Conservation (phyloP, 2,113 vertebrate genomes). For the Mirza zaza region DNA sequence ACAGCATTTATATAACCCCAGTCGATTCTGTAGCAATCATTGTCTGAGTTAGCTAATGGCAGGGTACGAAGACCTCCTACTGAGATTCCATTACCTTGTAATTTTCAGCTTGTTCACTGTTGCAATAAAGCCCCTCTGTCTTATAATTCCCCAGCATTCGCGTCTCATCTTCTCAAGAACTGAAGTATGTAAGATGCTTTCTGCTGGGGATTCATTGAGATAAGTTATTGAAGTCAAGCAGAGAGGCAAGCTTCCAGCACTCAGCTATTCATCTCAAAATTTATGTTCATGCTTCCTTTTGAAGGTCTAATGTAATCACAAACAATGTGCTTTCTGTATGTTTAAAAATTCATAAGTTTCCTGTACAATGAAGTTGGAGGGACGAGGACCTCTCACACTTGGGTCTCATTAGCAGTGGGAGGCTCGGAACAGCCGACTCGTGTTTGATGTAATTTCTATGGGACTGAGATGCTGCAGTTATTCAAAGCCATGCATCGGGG, state of each 20-base stretch:
- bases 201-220: slow-evolving; percentile 87
- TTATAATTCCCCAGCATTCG: slow-evolving; percentile 85
- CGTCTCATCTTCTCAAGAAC: slow-evolving; percentile 82
- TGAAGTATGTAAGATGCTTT: slow-evolving; percentile 84
- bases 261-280: slow-evolving; percentile 82
- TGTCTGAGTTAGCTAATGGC: slow-evolving; percentile 86
- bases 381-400: slow-evolving; percentile 46
- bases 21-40: slow-evolving; percentile 79
- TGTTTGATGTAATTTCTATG: slow-evolving; percentile 78
- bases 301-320: slow-evolving; percentile 86
- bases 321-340: slow-evolving; percentile 84
- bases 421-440: slow-evolving; percentile 75
- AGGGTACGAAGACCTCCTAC: slow-evolving; percentile 83
- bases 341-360: slow-evolving; percentile 86
- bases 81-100: slow-evolving; percentile 89
- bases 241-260: slow-evolving; percentile 84
- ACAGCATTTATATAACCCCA: slow-evolving; percentile 71
- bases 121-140: slow-evolving; percentile 85
- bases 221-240: slow-evolving; percentile 87
- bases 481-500: slow-evolving; percentile 38
- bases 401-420: slow-evolving; percentile 77
- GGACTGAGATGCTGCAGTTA: slow-evolving; percentile 59
- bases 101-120: slow-evolving; percentile 89
- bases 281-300: slow-evolving; percentile 81
- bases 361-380: slow-evolving; percentile 49